Conservation (phyloP, 2,888 invertebrate genomes). For the Bombyx huttoni region DNA sequence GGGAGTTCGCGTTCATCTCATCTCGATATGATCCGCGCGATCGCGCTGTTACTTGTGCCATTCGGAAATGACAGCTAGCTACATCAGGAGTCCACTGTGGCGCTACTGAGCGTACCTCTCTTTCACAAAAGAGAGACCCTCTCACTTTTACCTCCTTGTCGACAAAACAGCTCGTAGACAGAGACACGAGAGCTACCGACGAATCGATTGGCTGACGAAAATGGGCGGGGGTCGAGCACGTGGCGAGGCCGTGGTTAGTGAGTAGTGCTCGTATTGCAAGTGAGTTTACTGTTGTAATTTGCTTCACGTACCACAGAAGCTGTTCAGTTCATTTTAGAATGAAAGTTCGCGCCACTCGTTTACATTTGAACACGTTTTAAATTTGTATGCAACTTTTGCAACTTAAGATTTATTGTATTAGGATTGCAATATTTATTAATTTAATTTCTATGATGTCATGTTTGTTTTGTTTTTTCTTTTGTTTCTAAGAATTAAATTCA, state of each 20-base stretch:
- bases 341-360: slow-evolving; percentile 20
- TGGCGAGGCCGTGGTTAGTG: slow-evolving; percentile 39
- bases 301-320: slow-evolving; percentile 30
- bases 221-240: slow-evolving; percentile 63
- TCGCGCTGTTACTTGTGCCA: slow-evolving; percentile 33
- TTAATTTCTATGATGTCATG: no score
- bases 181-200: slow-evolving; percentile 39
- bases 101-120: slow-evolving; percentile 41
- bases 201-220: slow-evolving; percentile 62
- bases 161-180: slow-evolving; percentile 51
- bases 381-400: not conserved
- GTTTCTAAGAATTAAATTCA: no score
- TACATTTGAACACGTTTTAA: slow-evolving; percentile 4
- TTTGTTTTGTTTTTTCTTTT: no score
- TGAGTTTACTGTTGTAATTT: slow-evolving; percentile 36
- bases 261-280: slow-evolving; percentile 29
- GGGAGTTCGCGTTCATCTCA: slow-evolving; percentile 50
- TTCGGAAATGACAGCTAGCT: slow-evolving; percentile 29
- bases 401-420: slow-evolving; percentile 7
- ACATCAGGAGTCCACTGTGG: slow-evolving; percentile 25
- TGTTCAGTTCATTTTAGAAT: slow-evolving; percentile 24
- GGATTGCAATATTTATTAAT: no score
- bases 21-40: slow-evolving; percentile 36
- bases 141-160: slow-evolving; percentile 35
- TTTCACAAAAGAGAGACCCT: slow-evolving; percentile 23